phyloP scores from a whole-genome alignment of 2,888 invertebrate genomes.

The Drosophila paranaensis region DNA sequence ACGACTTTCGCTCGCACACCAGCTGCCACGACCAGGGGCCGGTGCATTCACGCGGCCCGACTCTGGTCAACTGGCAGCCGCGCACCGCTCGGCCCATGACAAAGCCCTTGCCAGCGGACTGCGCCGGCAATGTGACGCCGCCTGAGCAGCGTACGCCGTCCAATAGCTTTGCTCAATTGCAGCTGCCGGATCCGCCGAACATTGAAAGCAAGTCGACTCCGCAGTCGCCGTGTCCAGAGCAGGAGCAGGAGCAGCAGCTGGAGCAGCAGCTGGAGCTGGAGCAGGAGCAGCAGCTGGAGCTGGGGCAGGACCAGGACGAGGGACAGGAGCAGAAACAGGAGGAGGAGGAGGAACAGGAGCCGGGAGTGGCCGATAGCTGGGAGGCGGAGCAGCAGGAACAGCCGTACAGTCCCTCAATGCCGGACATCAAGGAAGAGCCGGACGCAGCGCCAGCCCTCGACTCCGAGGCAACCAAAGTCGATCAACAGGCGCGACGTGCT shows the following conservation, averaged over 20 bases:
- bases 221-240: background rate
- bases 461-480: no score
- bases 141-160: background rate
- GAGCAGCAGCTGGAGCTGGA: background rate
- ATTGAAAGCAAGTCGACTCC: background rate
- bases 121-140: background rate
- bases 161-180: background rate
- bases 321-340: background rate
- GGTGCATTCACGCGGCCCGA: background rate
- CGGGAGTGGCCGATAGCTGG: background rate
- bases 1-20: background rate
- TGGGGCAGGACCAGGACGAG: no score
- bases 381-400: background rate
- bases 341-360: no score
- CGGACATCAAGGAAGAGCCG: background rate
- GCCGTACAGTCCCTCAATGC: background rate
- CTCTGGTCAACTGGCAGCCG: background rate
- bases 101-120: background rate
- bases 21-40: background rate
- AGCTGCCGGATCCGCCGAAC: background rate
- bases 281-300: background rate
- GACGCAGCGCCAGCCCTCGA: fast-evolving
- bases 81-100: background rate
- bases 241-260: no score
- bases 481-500: background rate